Conservation (phyloP, 1,140 invertebrate species). For the Eupeodes corollae region DNA sequence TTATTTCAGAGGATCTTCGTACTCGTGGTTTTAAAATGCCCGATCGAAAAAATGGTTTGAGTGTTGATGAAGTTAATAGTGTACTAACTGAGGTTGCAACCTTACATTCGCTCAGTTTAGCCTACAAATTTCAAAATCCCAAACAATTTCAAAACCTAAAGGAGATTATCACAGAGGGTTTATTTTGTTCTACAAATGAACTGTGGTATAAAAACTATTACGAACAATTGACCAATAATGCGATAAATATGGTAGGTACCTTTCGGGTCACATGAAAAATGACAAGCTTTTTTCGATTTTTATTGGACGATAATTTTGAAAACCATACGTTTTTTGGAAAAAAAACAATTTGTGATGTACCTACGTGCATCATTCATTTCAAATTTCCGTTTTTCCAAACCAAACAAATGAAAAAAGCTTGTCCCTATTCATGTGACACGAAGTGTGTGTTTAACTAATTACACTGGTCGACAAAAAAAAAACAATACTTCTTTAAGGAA, state of each 20-base stretch:
- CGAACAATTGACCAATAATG: constrained; percentile 48
- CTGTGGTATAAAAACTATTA: constrained; percentile 61
- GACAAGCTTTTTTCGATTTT: too few relatives aligned
- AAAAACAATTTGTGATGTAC: constrained; percentile 1
- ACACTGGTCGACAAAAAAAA: too few relatives aligned
- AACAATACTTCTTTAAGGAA: too few relatives aligned
- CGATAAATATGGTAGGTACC: constrained; percentile 52
- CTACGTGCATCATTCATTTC: too few relatives aligned
- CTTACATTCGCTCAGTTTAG: constrained; percentile 55
- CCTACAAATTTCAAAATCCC: constrained; percentile 49
- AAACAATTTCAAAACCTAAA: constrained; percentile 48
- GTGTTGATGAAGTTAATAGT: constrained; percentile 45
- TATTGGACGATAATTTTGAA: too few relatives aligned
- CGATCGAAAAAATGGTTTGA: constrained; percentile 50
- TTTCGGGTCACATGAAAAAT: too few relatives aligned
- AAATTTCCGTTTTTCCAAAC: too few relatives aligned
- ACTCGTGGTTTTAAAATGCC: constrained; percentile 52
- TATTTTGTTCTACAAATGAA: constrained; percentile 52
- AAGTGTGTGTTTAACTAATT: too few relatives aligned
- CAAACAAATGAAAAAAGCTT: too few relatives aligned
- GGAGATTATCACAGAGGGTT: constrained; percentile 42
- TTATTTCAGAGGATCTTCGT: constrained; percentile 38
- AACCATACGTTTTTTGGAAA: neutral
- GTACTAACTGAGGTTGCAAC: constrained; percentile 51
- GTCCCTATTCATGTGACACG: too few relatives aligned